Conservation (phyloP, 1,140 invertebrate genomes). For the Pristionchus pacificus region DNA sequence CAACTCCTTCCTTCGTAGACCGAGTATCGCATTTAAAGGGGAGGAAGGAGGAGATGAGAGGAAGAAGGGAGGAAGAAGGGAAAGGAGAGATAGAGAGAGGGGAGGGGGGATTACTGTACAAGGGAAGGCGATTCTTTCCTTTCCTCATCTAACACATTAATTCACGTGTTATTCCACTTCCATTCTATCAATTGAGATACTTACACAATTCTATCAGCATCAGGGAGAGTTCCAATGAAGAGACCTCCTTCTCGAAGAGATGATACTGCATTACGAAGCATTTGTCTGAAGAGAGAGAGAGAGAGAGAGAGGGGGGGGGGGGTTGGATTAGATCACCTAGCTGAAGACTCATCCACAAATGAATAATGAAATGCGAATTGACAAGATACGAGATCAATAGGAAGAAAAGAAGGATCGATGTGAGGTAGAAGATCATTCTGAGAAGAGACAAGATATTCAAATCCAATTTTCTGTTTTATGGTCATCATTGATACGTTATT, state of each 20-base stretch:
- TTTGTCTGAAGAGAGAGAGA: slow-evolving; percentile 75
- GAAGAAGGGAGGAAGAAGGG: not conserved
- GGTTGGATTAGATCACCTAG: no score
- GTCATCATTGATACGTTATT: no score
- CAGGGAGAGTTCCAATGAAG: slow-evolving; percentile 92
- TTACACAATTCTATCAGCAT: slow-evolving; percentile 84
- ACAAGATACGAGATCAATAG: slow-evolving; percentile 85
- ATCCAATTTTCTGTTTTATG: no score
- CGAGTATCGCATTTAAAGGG: slow-evolving; percentile 5
- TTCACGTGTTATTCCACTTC: no score
- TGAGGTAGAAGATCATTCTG: slow-evolving; percentile 68
- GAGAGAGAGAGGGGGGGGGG: not conserved
- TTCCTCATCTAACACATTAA: no score
- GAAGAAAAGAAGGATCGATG: slow-evolving; percentile 69
- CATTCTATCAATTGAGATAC: slow-evolving; percentile 56
- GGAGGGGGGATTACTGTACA: not conserved
- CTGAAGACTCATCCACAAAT: slow-evolving; percentile 76
- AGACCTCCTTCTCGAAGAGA: slow-evolving; percentile 80
- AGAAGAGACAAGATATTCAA: no score
- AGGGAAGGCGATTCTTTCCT: not conserved
- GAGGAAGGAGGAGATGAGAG: not conserved
- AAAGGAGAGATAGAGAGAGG: not conserved
- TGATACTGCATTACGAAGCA: slow-evolving; percentile 86
- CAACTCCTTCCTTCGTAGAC: slow-evolving; percentile 1
- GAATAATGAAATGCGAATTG: slow-evolving; percentile 94